A percentile compares a stretch with the other conserved stretches of the same genome.
Evolutionary conservation across 1,140 invertebrate genomes (phyloP).

Genomic region (Scaptomyza graminum): DNA sequence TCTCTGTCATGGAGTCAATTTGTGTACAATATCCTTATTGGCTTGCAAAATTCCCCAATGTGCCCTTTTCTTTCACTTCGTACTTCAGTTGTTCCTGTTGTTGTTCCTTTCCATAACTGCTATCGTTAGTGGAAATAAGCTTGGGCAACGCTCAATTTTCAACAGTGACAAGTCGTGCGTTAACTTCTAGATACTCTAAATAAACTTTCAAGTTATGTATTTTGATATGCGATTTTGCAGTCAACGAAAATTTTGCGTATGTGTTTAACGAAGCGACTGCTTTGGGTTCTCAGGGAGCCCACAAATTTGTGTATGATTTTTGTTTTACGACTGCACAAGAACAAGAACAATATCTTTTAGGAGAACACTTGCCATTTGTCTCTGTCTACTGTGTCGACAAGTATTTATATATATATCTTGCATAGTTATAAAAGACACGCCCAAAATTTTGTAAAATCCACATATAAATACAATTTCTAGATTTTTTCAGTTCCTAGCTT

Average conservation of each 20-base stretch:
- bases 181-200: slow-evolving; percentile 32
- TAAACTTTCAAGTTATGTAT: slow-evolving; percentile 59
- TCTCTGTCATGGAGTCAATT: slow-evolving; percentile 43
- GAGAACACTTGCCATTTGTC: slow-evolving; percentile 6
- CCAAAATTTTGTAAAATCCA: slow-evolving; percentile 56
- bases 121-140: slow-evolving; percentile 40
- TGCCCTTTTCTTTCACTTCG: not conserved
- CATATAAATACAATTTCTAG: slow-evolving; percentile 73
- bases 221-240: slow-evolving; percentile 55
- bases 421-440: slow-evolving; percentile 59
- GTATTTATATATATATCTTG: slow-evolving; percentile 65
- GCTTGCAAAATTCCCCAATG: slow-evolving; percentile 28
- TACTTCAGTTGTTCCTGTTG: not conserved
- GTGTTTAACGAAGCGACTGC: slow-evolving; percentile 70
- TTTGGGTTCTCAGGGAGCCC: slow-evolving; percentile 28
- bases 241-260: slow-evolving; percentile 64
- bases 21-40: slow-evolving; percentile 52
- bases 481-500: not conserved
- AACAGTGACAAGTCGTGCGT: slow-evolving; percentile 61
- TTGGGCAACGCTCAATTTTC: slow-evolving; percentile 17
- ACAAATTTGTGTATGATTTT: slow-evolving; percentile 79
- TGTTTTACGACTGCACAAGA: slow-evolving; percentile 32
- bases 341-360: not conserved
- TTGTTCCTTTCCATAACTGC: slow-evolving; percentile 16
- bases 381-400: no score